Conservation (phyloP, 2,797 vertebrate genomes). For the Hydrophis major region DNA sequence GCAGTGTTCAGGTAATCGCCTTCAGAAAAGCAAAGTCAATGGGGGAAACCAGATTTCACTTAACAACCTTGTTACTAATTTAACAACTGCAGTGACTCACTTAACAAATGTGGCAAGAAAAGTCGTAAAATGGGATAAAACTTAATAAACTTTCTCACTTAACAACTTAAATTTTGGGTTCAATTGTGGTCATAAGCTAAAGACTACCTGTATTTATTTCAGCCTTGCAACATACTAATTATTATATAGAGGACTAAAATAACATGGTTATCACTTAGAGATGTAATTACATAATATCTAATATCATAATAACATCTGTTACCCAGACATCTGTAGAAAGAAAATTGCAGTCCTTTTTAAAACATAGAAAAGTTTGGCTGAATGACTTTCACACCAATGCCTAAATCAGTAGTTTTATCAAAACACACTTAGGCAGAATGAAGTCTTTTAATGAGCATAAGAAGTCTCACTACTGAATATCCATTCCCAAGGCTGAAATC, state of each 20-base stretch:
- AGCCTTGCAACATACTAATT: neutral
- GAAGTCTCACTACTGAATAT: neutral
- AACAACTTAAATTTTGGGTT: too few species aligned
- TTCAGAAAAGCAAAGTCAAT: too few species aligned
- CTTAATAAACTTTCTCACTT: too few species aligned
- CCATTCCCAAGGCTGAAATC: neutral
- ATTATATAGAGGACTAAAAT: neutral
- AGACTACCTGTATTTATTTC: neutral
- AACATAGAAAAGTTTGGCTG: neutral
- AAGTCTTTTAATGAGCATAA: neutral
- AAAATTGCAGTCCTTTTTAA: neutral
- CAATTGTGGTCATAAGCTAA: too few species aligned
- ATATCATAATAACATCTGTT: neutral
- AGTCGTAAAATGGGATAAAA: too few species aligned
- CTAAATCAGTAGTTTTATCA: neutral
- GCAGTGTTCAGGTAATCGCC: too few species aligned
- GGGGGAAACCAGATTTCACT: too few species aligned
- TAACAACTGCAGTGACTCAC: too few species aligned
- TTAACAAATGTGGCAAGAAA: too few species aligned
- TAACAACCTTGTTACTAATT: too few species aligned
- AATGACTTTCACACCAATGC: neutral
- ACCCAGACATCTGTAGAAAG: neutral
- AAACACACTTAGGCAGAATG: neutral
- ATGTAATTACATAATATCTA: neutral
- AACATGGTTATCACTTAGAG: neutral